These are phyloP conservation scores for Andrena marginata DNA, from an alignment of 2,888 invertebrate species.

Conservation along the genomic window DNA sequence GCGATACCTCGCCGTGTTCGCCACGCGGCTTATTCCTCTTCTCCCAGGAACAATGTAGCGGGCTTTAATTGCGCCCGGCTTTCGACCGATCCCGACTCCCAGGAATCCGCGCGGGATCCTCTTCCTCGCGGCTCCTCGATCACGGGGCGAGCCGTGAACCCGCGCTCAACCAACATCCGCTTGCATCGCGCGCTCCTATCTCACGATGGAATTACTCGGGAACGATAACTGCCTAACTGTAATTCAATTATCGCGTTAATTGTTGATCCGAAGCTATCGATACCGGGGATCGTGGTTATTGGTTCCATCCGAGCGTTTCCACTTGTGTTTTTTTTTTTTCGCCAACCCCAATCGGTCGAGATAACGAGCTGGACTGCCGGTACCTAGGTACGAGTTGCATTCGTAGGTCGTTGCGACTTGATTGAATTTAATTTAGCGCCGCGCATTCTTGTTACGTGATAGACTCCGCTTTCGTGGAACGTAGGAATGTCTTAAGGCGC, in stretches of 20 bases:
- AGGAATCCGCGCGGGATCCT: slow-evolving; percentile 64
- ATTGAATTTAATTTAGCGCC: neutral
- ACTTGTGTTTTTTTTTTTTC: slow-evolving; percentile 2
- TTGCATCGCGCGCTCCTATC: slow-evolving; percentile 20
- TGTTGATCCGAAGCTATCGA: slow-evolving; percentile 46
- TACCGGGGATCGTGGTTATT: slow-evolving; percentile 21
- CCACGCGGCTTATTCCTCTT: slow-evolving; percentile 46
- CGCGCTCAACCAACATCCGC: neutral
- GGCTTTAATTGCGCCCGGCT: slow-evolving; percentile 64
- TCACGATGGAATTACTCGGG: slow-evolving; percentile 54
- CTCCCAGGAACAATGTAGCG: slow-evolving; percentile 58
- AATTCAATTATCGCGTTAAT: slow-evolving; percentile 64
- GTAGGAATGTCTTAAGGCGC: no score
- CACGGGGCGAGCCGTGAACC: slow-evolving; percentile 54
- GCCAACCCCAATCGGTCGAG: neutral
- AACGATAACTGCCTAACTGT: slow-evolving; percentile 59
- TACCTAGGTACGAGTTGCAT: neutral
- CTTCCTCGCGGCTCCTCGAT: slow-evolving; percentile 39
- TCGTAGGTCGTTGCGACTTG: neutral
- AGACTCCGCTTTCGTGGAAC: no score
- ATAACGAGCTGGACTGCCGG: neutral
- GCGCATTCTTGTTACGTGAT: no score
- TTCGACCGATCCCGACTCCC: slow-evolving; percentile 39
- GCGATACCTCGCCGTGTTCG: slow-evolving; percentile 2
- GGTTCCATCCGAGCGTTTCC: slow-evolving; percentile 1